Evolutionary conservation across 2,888 invertebrate species (phyloP), one percentile per base, ranked within the genome.

Genomic region (Pemphredon lugubris): DNA sequence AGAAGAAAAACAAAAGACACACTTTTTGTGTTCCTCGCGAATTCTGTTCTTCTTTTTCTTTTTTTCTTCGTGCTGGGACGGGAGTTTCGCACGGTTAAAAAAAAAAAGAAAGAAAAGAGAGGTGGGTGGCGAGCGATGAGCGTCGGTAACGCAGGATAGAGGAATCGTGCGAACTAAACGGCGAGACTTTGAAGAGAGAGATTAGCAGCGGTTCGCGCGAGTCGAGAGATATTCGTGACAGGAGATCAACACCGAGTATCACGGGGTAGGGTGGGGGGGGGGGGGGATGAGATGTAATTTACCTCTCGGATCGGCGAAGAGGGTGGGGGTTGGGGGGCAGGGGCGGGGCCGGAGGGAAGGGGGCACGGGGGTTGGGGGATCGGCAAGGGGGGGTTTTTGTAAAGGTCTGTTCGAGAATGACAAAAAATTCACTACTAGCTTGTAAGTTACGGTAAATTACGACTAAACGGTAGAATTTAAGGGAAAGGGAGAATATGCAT

Each of bases 341-440:
- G 45, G 42, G 45, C n/a, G 48, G 47, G 47, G n/a, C n/a, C n/a
- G n/a, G n/a, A n/a, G n/a, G n/a, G n/a, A n/a, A n/a, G n/a, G n/a
- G n/a, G n/a, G n/a, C n/a, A n/a, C n/a, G n/a, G n/a, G n/a, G n/a
- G 30, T 30, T 30, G 30, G 42, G 9, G 42, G 5, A 20, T 5
- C n/a, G n/a, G 13, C 21, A 23, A 18, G 40, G 53, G 58, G 54
- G n/a, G n/a, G 3, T 26, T 63, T 63, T 53, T 72, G 71, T 79
- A 75, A 77, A 79, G 73, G 59, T 76, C 73, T 61, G 37, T 34
- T 75, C 61, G 72, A 64, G 45, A 73, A 66, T 39, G 70, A 70
- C 72, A 77, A 76, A 53, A 76, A 84, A 81, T 81, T 79, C 79
- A 87, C 84, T 87, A 87, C 77, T 87, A 87, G 85, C 48, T 55